phyloP scores from a whole-genome alignment of 2,888 invertebrate species.

The Thalpophila matura region DNA sequence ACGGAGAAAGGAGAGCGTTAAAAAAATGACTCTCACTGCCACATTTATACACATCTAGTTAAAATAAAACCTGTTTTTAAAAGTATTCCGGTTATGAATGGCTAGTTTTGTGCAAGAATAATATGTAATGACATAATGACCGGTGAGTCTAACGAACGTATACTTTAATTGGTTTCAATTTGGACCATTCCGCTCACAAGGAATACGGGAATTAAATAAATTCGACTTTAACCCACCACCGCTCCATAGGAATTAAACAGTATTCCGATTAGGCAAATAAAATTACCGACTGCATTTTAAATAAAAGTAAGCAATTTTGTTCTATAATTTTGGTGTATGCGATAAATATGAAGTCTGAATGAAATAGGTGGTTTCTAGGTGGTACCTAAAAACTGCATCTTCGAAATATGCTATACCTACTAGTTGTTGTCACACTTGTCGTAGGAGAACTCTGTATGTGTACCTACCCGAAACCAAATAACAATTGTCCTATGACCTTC shows the following conservation, averaged over 20 bases:
- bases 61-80: slow-evolving; percentile 65
- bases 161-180: slow-evolving; percentile 28
- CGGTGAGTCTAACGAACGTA: slow-evolving; percentile 29
- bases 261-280: slow-evolving; percentile 14
- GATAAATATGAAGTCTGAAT: background rate
- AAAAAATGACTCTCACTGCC: slow-evolving; percentile 58
- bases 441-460: too few relatives aligned
- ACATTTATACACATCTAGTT: slow-evolving; percentile 52
- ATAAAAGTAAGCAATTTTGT: background rate
- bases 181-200: background rate
- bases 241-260: background rate
- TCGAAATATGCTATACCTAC: too few relatives aligned
- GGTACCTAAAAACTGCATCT: too few relatives aligned
- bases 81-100: slow-evolving; percentile 64
- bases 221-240: background rate
- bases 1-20: slow-evolving; percentile 62
- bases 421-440: too few relatives aligned
- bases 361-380: too few relatives aligned
- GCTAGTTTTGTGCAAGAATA: slow-evolving; percentile 34
- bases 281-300: slow-evolving; percentile 2
- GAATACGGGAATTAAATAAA: slow-evolving; percentile 4
- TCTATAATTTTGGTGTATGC: background rate
- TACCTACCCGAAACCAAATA: too few relatives aligned
- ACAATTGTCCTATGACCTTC: too few relatives aligned
- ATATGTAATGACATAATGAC: slow-evolving; percentile 32